These are phyloP conservation scores for Hypomecis punctinalis DNA, from an alignment of 2,888 invertebrate genomes.

Conservation along the genomic window DNA sequence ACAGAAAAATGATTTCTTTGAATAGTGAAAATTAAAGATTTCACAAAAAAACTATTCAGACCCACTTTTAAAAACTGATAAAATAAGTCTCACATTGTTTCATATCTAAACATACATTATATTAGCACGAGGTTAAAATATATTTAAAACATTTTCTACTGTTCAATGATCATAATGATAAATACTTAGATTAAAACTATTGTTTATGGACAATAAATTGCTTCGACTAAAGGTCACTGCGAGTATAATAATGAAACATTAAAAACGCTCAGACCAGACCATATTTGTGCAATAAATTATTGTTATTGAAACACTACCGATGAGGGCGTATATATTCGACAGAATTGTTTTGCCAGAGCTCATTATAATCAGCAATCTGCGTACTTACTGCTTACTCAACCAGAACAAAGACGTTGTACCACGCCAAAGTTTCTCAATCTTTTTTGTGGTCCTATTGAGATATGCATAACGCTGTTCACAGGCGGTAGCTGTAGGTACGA, in stretches of 20 bases:
- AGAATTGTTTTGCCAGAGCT: conserved; percentile 49
- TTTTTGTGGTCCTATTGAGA: conserved; percentile 30
- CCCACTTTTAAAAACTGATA: too few relatives aligned
- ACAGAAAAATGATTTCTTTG: too few relatives aligned
- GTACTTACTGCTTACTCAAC: conserved; percentile 27
- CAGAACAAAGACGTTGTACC: conserved; percentile 29
- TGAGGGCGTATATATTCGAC: conserved; percentile 41
- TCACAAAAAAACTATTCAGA: too few relatives aligned
- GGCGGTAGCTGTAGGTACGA: not conserved
- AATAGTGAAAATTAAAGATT: too few relatives aligned
- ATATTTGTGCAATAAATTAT: conserved; percentile 21
- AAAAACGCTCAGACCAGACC: not conserved
- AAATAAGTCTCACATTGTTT: too few relatives aligned
- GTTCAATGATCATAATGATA: conserved; percentile 3
- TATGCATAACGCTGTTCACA: conserved; percentile 25
- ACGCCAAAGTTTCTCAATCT: conserved; percentile 29
- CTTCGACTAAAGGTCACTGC: conserved; percentile 10
- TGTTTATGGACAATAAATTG: conserved; percentile 9
- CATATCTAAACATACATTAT: too few relatives aligned
- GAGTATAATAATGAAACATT: conserved; percentile 14
- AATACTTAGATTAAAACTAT: conserved; percentile 1
- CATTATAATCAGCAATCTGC: conserved; percentile 43
- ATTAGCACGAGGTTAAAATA: too few relatives aligned
- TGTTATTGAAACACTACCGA: conserved; percentile 22
- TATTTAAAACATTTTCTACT: too few relatives aligned